Conservation (phyloP, 2,888 invertebrate species). For the Lasioglossum leucozonium region DNA sequence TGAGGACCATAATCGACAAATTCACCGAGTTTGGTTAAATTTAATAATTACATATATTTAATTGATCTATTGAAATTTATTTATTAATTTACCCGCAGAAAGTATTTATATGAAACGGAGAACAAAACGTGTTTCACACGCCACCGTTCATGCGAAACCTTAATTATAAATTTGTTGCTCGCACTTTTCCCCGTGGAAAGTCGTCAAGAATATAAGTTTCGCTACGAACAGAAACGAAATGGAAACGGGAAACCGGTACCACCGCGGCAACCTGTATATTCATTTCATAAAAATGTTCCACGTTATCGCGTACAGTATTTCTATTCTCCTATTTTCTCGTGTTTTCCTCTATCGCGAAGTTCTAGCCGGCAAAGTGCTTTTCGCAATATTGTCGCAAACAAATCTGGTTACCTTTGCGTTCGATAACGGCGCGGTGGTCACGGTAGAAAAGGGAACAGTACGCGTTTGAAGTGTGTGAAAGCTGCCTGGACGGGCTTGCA, state of each 20-base stretch:
- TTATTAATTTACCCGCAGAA: not conserved
- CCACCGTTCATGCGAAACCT: not conserved
- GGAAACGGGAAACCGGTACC: not conserved
- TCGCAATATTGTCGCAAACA: not conserved
- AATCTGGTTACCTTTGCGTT: conserved; percentile 33
- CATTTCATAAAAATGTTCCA: not conserved
- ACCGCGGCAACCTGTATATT: not conserved
- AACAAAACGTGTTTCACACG: not conserved
- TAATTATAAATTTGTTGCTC: not conserved
- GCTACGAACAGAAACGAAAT: not conserved
- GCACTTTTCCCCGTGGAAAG: not conserved
- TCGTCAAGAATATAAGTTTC: not conserved
- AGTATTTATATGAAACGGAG: not conserved
- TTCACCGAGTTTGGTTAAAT: no score
- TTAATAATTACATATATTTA: no score
- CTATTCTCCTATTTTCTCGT: not conserved
- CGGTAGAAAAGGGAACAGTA: not conserved
- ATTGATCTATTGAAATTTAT: no score
- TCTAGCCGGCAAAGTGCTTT: not conserved
- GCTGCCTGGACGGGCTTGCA: conserved; percentile 28
- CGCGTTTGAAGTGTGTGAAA: conserved; percentile 42
- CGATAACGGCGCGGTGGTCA: conserved; percentile 42
- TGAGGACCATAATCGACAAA: no score
- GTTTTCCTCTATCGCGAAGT: not conserved
- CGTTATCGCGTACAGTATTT: not conserved